phyloP scores from a whole-genome alignment of 2,113 vertebrate species.

The Poicephalus gulielmi region DNA sequence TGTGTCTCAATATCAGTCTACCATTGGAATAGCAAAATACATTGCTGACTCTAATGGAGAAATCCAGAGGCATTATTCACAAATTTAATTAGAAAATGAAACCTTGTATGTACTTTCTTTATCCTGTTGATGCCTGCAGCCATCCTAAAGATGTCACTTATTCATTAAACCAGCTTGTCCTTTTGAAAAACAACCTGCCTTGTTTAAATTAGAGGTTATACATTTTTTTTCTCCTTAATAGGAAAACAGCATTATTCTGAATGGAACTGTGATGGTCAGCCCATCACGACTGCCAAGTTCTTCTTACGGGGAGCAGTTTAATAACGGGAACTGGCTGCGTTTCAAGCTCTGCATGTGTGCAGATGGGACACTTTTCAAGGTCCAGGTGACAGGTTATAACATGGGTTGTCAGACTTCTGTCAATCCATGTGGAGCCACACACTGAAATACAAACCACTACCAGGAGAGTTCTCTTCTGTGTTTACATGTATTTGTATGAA shows the following conservation, averaged over 20 bases:
- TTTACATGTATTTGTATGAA: slow-evolving; percentile 29
- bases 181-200: not conserved
- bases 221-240: not conserved
- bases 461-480: not conserved
- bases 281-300: slow-evolving; percentile 85
- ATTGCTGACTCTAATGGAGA: not conserved
- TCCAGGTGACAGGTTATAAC: slow-evolving; percentile 88
- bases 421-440: slow-evolving; percentile 85
- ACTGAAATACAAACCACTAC: slow-evolving; percentile 50
- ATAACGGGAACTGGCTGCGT: slow-evolving; percentile 81
- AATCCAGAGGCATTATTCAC: not conserved
- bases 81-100: not conserved
- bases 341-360: slow-evolving; percentile 98
- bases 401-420: slow-evolving; percentile 93
- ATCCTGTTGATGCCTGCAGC: not conserved
- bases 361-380: slow-evolving; percentile 91
- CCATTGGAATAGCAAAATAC: not conserved
- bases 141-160: not conserved
- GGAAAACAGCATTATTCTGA: slow-evolving; percentile 96
- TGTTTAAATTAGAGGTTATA: not conserved
- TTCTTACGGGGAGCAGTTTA: slow-evolving; percentile 76
- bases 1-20: accelerated
- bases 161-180: not conserved
- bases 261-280: slow-evolving; percentile 92
- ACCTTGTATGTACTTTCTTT: not conserved